phyloP scores from a whole-genome alignment of 1,140 invertebrate genomes.

The Zaprionus davidi region DNA sequence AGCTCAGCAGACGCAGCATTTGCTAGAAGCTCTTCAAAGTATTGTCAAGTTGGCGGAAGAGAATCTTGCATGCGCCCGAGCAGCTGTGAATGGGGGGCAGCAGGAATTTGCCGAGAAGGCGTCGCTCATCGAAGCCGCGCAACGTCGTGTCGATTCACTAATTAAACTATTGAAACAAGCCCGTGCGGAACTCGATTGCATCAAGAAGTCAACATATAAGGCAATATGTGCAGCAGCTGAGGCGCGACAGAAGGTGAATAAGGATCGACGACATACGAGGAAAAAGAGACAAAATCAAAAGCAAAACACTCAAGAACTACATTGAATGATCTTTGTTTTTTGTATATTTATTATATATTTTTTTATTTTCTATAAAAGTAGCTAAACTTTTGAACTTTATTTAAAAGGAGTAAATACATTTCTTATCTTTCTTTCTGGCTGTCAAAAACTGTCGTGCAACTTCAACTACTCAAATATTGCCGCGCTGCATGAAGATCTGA shows the following conservation, averaged over 20 bases:
- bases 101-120: constrained; percentile 86
- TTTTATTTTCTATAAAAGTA: neutral
- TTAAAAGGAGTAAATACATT: too few species aligned
- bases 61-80: constrained; percentile 86
- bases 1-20: constrained; percentile 86
- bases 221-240: constrained; percentile 87
- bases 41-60: constrained; percentile 85
- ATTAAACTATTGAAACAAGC: constrained; percentile 86
- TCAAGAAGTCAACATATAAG: constrained; percentile 87
- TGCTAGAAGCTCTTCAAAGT: constrained; percentile 83
- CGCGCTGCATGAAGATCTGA: too few species aligned
- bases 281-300: neutral
- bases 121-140: constrained; percentile 86
- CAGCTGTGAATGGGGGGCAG: constrained; percentile 86
- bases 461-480: too few species aligned
- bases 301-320: neutral
- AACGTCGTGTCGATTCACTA: constrained; percentile 86
- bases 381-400: too few species aligned
- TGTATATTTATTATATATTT: neutral
- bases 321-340: neutral
- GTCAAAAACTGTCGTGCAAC: too few species aligned
- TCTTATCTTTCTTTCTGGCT: too few species aligned
- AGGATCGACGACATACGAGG: constrained; percentile 19
- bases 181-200: constrained; percentile 86
- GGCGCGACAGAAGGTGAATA: constrained; percentile 76